Evolutionary conservation across 2,888 invertebrate species (phyloP).

Genomic region (Tipula unca): DNA sequence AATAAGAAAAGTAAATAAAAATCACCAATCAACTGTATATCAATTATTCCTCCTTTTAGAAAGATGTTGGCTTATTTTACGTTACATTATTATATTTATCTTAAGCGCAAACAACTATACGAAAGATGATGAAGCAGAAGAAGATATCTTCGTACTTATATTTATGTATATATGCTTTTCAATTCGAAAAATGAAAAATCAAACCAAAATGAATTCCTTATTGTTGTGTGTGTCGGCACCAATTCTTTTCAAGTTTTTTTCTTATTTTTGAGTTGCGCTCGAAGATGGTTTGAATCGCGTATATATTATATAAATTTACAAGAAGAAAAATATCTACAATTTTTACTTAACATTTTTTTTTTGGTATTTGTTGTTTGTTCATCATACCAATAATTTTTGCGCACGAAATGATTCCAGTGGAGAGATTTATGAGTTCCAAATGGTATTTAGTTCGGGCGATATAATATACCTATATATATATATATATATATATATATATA

Average conservation of each 20-base stretch:
- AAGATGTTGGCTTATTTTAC: neutral
- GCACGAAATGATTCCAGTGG: constrained; percentile 20
- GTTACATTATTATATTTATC: neutral
- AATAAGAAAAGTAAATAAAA: neutral
- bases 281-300: neutral
- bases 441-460: neutral
- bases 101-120: neutral
- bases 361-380: neutral
- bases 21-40: constrained; percentile 8
- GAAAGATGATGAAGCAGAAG: neutral
- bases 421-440: constrained; percentile 19
- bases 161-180: neutral
- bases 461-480: neutral
- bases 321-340: neutral
- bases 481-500: neutral
- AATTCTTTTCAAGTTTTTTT: neutral
- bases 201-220: neutral
- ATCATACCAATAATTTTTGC: constrained; percentile 1
- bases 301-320: neutral
- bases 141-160: neutral
- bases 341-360: neutral
- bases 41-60: constrained; percentile 8
- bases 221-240: neutral
- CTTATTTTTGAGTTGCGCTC: neutral
- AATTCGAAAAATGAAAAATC: neutral